Evolutionary conservation across 1,140 invertebrate species (phyloP).

Genomic region (Zaprionus africanus): DNA sequence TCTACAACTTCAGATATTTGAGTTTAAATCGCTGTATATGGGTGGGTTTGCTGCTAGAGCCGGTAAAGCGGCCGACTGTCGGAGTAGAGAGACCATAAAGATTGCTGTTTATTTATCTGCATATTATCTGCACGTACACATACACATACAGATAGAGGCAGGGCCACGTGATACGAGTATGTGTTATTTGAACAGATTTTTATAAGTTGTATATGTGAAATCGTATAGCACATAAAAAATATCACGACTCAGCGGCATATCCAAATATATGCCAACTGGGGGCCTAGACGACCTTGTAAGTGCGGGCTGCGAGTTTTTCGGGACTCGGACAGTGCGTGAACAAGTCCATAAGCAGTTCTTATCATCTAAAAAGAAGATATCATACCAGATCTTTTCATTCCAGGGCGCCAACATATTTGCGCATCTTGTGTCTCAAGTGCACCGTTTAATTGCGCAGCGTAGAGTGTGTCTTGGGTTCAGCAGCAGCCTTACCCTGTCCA

Average conservation of each 20-base stretch:
- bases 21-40: background rate
- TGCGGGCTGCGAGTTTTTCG: constrained; percentile 4
- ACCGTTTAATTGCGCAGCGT: constrained; percentile 44
- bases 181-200: constrained; percentile 61
- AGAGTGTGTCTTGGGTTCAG: constrained; percentile 40
- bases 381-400: constrained; percentile 25
- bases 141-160: constrained; percentile 3
- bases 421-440: constrained; percentile 32
- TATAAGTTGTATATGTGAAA: constrained; percentile 38
- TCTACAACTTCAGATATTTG: constrained; percentile 18
- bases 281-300: constrained; percentile 17
- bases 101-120: constrained; percentile 56
- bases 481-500: constrained; percentile 30
- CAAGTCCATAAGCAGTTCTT: constrained; percentile 27
- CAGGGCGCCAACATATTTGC: constrained; percentile 46
- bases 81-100: constrained; percentile 47
- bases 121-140: constrained; percentile 44
- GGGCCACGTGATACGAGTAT: constrained; percentile 54
- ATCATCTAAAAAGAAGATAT: constrained; percentile 39
- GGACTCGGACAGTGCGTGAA: constrained; percentile 43
- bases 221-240: background rate
- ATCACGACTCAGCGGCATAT: constrained; percentile 11
- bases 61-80: constrained; percentile 15
- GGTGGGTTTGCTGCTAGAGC: constrained; percentile 3
- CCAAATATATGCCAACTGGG: constrained; percentile 14